Evolutionary conservation across 2,113 vertebrate genomes (phyloP), one percentile per base, ranked within the genome.

Genomic region (Aldabrachelys gigantea): DNA sequence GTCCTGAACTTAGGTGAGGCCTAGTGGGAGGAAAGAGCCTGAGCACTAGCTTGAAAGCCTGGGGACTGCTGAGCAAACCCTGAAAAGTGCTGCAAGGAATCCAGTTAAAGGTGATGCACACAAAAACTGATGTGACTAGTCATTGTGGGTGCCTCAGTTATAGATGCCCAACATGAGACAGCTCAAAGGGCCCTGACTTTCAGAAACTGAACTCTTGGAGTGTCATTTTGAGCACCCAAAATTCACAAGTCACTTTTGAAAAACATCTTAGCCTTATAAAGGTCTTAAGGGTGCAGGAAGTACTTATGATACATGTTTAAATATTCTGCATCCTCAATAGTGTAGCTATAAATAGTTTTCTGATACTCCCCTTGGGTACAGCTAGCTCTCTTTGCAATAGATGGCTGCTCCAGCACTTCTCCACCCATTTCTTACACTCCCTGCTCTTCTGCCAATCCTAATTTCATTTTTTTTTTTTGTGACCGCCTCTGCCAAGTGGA

Each of bases 381-480:
- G 12, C 49, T 53, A 41, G 8, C 6, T 76, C 4, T 27, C 8
- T 35, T 53, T 76, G 29, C 81, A 11, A 56, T 38, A 1, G 17
- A n/a, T 9, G 53, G 4, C 22, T 4, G 75, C 19, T 6, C 10
- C 6, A 62, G 56, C 79, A 6, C 0, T 1, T 79, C 11, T 25
- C 52, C 9, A 76, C 41, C 35, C 0, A 0, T 1, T 54, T 76
- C 6, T 44, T 80, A 1, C 38, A 38, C 85, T 47, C 8, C 31
- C 22, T 25, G 72, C 2, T 41, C 35, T 69, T n/a, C 65, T 17
- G 6, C 13, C 62, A 65, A 69, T 19, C 17, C 65, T 19, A 38
- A 50, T 4, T 44, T 65, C 25, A 38, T 59, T 65, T 88, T 94
- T 44, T 41, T 41, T 41, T 89, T 94, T 88, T 78, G 75, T 50